Conservation (phyloP, 2,888 invertebrate species). For the Amblyteles armatorius region DNA sequence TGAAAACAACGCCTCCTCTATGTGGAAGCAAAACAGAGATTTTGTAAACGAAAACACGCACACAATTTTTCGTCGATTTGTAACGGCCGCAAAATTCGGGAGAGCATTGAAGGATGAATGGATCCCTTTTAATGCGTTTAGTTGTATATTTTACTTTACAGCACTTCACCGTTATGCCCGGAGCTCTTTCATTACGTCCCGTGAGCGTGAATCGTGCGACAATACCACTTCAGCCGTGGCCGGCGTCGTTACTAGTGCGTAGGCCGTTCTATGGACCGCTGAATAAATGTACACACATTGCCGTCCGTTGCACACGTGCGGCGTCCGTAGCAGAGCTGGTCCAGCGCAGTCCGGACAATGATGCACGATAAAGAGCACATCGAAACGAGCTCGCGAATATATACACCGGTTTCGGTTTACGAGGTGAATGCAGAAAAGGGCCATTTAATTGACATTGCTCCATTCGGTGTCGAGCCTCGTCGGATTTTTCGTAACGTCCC, state of each 20-base stretch:
- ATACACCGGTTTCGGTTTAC: slow-evolving; percentile 56
- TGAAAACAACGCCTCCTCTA: not conserved
- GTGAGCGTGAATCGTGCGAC: slow-evolving; percentile 4
- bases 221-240: not conserved
- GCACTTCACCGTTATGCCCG: not conserved
- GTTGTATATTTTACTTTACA: slow-evolving; percentile 14
- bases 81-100: not conserved
- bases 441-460: slow-evolving; percentile 27
- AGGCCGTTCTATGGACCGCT: not conserved
- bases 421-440: slow-evolving; percentile 30
- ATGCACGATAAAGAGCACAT: slow-evolving; percentile 17
- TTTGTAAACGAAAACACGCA: not conserved
- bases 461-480: slow-evolving; percentile 25
- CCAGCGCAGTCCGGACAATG: slow-evolving; percentile 34
- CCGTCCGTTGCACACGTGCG: not conserved
- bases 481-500: slow-evolving; percentile 40
- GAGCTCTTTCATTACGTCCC: slow-evolving; percentile 4
- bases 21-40: not conserved
- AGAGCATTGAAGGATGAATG: not conserved
- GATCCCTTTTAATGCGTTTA: not conserved
- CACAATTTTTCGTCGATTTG: not conserved
- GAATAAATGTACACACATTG: slow-evolving; percentile 11
- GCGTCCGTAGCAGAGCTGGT: not conserved
- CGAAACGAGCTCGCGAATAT: slow-evolving; percentile 30
- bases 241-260: not conserved